Evolutionary conservation across 2,888 invertebrate genomes (phyloP).

Genomic region (Rhingia campestris): DNA sequence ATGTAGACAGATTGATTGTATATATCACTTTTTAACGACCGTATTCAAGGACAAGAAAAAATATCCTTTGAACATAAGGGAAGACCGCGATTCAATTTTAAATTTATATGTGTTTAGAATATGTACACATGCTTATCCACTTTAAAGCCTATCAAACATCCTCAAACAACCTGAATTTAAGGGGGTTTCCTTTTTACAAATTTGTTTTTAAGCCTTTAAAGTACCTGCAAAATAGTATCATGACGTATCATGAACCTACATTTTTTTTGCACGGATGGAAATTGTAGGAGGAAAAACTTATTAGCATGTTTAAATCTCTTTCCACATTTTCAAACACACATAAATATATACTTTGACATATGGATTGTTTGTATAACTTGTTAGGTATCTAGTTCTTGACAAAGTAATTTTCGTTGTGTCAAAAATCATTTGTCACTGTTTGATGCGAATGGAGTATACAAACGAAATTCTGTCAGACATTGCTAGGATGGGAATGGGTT

Average conservation of each 20-base stretch:
- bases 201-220: too few relatives aligned
- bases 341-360: slow-evolving; percentile 6
- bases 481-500: background rate
- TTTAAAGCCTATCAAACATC: background rate
- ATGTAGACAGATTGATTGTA: slow-evolving; percentile 32
- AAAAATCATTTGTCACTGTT: slow-evolving; percentile 20
- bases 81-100: slow-evolving; percentile 4
- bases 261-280: slow-evolving; percentile 4
- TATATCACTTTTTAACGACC: slow-evolving; percentile 7
- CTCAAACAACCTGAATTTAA: slow-evolving; percentile 6
- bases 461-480: background rate
- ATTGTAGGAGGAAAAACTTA: slow-evolving; percentile 11
- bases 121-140: background rate
- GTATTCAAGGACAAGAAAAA: slow-evolving; percentile 13
- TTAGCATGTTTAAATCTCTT: slow-evolving; percentile 35
- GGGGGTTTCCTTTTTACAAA: too few relatives aligned
- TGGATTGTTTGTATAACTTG: slow-evolving; percentile 18
- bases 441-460: slow-evolving; percentile 9
- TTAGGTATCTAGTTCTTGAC: slow-evolving; percentile 20
- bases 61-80: background rate
- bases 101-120: background rate
- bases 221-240: too few relatives aligned
- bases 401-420: slow-evolving; percentile 33
- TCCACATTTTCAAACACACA: slow-evolving; percentile 1
- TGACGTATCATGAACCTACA: too few relatives aligned